Conservation (phyloP, 2,888 invertebrate species). For the Chrysolina haemoptera region DNA sequence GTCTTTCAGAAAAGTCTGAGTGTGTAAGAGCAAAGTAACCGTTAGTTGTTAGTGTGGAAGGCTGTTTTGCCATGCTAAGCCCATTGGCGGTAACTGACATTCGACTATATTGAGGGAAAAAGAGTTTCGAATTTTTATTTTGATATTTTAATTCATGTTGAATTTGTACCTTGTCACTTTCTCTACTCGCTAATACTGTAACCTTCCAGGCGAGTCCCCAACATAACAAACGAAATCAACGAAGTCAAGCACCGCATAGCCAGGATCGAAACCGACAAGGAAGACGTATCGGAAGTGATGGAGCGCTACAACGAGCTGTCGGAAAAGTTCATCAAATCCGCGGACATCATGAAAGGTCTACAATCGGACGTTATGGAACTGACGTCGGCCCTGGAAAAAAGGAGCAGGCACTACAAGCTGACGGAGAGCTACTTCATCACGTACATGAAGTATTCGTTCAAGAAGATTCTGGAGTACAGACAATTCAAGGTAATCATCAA, state of each 20-base stretch:
- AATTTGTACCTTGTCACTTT: too few relatives aligned
- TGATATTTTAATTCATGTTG: too few relatives aligned
- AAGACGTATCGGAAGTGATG: conserved; percentile 58
- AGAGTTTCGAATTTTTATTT: too few relatives aligned
- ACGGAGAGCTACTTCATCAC: conserved; percentile 67
- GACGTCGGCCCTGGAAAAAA: conserved; percentile 57
- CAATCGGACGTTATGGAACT: conserved; percentile 57
- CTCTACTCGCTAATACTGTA: neutral
- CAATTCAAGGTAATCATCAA: conserved; percentile 72
- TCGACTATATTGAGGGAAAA: too few relatives aligned
- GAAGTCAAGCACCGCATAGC: conserved; percentile 69
- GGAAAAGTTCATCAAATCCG: conserved; percentile 62
- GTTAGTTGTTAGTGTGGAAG: too few relatives aligned
- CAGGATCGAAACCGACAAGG: conserved; percentile 68
- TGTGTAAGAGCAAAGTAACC: too few relatives aligned
- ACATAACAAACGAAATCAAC: conserved; percentile 67
- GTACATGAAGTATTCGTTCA: conserved; percentile 70
- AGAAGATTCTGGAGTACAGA: conserved; percentile 72
- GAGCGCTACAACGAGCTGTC: conserved; percentile 61
- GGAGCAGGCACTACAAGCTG: conserved; percentile 64
- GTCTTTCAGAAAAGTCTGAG: too few relatives aligned
- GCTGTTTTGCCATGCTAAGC: too few relatives aligned
- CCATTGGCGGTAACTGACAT: too few relatives aligned
- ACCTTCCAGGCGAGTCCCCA: conserved; percentile 57
- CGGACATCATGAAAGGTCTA: conserved; percentile 60